Evolutionary conservation across 1,140 invertebrate genomes (phyloP), one percentile per base, ranked within the genome.

Genomic region (Cardiocondyla obscurior): DNA sequence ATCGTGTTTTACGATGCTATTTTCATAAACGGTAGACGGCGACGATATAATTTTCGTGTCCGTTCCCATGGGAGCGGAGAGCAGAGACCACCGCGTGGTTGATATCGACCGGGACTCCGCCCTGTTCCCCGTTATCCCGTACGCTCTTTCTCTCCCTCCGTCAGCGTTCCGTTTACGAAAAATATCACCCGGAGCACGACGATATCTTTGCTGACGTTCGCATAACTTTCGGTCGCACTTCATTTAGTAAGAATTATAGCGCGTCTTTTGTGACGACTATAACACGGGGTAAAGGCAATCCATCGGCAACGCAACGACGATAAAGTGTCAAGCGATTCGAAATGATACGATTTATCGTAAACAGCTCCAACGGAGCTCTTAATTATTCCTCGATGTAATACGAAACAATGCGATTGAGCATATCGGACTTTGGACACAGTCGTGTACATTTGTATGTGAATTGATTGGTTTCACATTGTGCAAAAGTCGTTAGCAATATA

Each of bases 51-150:
- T 87, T 87, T 84, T 87, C 84, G 70, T 62, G 81, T 81, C 60
- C 58, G 67, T 83, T 87, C 85, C 85, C 85, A 42, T 39, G 76
- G 73, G 86, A 88, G 62, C 82, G 62, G 70, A 70, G 60, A 87
- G 53, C 3, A 67, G 74, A 79, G 46, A 67, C 44, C 62, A 62
- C 62, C 81, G 81, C 76, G 81, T 85, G 89, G n/a, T 88, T 82
- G 85, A 90, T 91, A 91, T 90, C 84, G 89, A 91, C 89, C 85
- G 82, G 83, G 84, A 86, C 87, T 84, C 86, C 81, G 83, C 85
- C 85, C 89, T 90, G 82, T 83, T 82, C 83, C 83, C 74, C 84
- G 83, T 57, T 82, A 85, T 8, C 85, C 76, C 74, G 19, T 70
- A 58, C 49, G 36, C 49, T 85, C 49, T 51, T 30, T 49, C 46